A percentile compares a stretch with the other conserved stretches of the same genome.
phyloP scores from a whole-genome alignment of 2,113 vertebrate genomes.

The Tyrannus savana region DNA sequence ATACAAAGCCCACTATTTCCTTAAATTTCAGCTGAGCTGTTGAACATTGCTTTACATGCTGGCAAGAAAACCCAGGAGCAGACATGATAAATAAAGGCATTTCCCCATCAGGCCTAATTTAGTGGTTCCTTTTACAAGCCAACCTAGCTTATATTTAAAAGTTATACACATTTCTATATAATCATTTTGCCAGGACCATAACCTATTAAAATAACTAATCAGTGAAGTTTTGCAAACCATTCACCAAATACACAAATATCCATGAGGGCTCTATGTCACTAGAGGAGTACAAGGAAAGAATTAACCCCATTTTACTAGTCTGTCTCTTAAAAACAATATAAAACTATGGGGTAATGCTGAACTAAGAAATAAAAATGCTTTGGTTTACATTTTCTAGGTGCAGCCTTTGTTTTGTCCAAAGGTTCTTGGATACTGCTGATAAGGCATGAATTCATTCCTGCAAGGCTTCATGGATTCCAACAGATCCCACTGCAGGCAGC shows the following conservation, averaged over 20 bases:
- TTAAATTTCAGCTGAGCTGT: background rate
- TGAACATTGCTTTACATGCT: background rate
- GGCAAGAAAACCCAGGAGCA: background rate
- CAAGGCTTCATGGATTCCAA: background rate
- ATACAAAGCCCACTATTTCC: background rate
- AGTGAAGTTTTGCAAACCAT: background rate
- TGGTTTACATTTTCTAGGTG: background rate
- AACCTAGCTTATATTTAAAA: background rate
- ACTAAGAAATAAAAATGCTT: background rate
- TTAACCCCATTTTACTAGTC: background rate
- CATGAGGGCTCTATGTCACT: accelerated
- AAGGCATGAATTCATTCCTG: background rate
- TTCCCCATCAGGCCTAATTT: background rate
- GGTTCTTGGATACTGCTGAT: background rate
- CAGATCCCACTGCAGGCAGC: background rate
- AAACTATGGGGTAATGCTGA: background rate
- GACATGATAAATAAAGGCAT: background rate
- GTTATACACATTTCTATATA: accelerated
- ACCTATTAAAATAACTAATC: background rate
- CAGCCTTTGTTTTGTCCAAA: background rate
- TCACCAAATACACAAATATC: background rate
- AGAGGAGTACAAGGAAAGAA: background rate
- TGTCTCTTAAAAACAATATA: background rate
- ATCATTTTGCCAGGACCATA: background rate
- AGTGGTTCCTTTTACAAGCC: background rate